Conservation (phyloP, 2,888 invertebrate species). For the Acanthosoma haemorrhoidale region DNA sequence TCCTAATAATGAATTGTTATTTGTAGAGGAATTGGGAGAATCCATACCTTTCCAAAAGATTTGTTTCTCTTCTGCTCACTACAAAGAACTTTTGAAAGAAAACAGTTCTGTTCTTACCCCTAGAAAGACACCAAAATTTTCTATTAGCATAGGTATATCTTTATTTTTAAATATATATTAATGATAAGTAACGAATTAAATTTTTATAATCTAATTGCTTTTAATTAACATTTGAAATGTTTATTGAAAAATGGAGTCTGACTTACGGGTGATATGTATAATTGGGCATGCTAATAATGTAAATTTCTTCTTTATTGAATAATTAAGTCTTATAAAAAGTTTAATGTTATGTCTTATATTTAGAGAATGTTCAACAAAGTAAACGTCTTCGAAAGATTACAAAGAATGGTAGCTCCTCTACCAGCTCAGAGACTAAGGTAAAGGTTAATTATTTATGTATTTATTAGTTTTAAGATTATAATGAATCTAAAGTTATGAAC, state of each 20-base stretch:
- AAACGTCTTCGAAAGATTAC: constrained; percentile 1
- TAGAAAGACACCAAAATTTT: constrained; percentile 24
- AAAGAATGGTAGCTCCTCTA: not conserved
- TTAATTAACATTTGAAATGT: no score
- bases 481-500: no score
- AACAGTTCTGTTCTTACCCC: not conserved
- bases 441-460: constrained; percentile 16
- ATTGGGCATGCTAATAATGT: no score
- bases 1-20: constrained; percentile 7
- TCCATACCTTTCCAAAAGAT: constrained; percentile 17
- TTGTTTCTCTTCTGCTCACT: not conserved
- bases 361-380: constrained; percentile 13
- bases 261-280: no score
- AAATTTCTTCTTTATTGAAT: not conserved
- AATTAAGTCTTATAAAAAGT: no score
- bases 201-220: no score
- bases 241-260: no score
- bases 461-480: no score
- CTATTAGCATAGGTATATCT: constrained; percentile 13
- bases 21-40: not conserved
- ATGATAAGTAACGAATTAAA: no score
- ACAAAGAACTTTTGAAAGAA: constrained; percentile 13
- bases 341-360: no score
- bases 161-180: no score
- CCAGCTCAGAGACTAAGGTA: not conserved